A percentile compares a stretch with the other conserved stretches of the same genome.
Conservation (phyloP, 2,113 vertebrate genomes). For the Orientallactaga bullata region DNA sequence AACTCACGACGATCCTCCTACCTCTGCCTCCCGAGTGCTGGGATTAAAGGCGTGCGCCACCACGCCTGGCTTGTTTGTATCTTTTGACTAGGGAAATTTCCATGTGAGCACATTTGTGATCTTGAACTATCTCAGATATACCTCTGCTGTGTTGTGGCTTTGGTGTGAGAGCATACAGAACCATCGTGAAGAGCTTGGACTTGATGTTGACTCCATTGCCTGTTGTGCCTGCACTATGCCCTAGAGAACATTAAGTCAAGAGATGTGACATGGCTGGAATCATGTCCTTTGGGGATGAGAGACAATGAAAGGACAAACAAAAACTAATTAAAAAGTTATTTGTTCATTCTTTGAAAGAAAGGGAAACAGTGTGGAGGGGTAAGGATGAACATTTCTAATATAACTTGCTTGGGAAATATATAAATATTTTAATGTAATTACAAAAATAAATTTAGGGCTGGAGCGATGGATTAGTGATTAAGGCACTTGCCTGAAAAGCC, state of each 20-base stretch:
- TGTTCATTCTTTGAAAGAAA: background rate
- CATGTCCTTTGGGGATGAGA: background rate
- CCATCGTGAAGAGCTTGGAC: background rate
- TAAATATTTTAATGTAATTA: background rate
- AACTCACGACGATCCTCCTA: too few relatives aligned
- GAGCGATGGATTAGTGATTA: too few relatives aligned
- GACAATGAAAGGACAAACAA: background rate
- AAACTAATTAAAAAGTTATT: background rate
- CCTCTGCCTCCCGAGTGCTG: too few relatives aligned
- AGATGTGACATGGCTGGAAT: background rate
- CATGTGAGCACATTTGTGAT: background rate
- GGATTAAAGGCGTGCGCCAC: too few relatives aligned
- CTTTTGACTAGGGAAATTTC: conserved; percentile 43
- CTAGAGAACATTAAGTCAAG: background rate
- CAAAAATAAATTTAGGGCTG: background rate
- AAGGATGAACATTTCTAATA: background rate
- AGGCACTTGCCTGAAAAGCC: too few relatives aligned
- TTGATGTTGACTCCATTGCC: background rate
- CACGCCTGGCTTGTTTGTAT: too few relatives aligned
- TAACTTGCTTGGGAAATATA: conserved; percentile 17
- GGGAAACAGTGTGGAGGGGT: background rate
- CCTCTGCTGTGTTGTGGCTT: background rate
- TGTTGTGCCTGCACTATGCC: background rate
- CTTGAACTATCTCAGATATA: background rate
- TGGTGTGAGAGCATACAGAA: background rate